Conservation (phyloP, 2,888 invertebrate species). For the Melolontha melolontha region DNA sequence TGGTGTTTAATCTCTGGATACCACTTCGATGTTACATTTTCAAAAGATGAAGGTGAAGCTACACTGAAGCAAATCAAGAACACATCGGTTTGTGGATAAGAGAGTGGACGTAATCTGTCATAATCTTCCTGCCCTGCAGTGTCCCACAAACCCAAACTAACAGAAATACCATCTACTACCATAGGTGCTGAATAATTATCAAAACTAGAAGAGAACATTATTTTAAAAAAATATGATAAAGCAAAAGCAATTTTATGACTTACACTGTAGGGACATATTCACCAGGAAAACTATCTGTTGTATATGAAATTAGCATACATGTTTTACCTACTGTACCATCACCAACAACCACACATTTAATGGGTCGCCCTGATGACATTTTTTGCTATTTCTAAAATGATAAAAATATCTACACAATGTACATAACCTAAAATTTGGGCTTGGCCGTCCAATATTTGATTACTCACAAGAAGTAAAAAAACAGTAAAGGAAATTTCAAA, state of each 20-base stretch:
- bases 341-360: conserved; percentile 92
- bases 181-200: conserved; percentile 99
- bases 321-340: conserved; percentile 96
- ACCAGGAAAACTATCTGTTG: conserved; percentile 92
- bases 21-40: conserved; percentile 99
- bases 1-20: conserved; percentile 99
- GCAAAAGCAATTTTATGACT: conserved; percentile 65
- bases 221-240: background rate
- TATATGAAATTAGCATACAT: conserved; percentile 93
- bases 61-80: conserved; percentile 99
- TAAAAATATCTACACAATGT: conserved; percentile 19
- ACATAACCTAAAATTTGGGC: conserved; percentile 51
- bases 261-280: conserved; percentile 96
- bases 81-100: conserved; percentile 99
- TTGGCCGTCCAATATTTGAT: conserved; percentile 41
- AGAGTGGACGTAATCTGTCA: conserved; percentile 93
- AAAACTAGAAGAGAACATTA: conserved; percentile 75
- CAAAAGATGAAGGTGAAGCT: conserved; percentile 98
- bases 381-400: conserved; percentile 20
- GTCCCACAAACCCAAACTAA: conserved; percentile 97
- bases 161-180: conserved; percentile 98
- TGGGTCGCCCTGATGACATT: conserved; percentile 94
- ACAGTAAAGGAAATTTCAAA: background rate
- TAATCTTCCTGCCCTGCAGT: conserved; percentile 99
- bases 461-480: background rate